These are phyloP conservation scores for Euspilapteryx auroguttella DNA, from an alignment of 2,888 invertebrate species.

Conservation along the genomic window DNA sequence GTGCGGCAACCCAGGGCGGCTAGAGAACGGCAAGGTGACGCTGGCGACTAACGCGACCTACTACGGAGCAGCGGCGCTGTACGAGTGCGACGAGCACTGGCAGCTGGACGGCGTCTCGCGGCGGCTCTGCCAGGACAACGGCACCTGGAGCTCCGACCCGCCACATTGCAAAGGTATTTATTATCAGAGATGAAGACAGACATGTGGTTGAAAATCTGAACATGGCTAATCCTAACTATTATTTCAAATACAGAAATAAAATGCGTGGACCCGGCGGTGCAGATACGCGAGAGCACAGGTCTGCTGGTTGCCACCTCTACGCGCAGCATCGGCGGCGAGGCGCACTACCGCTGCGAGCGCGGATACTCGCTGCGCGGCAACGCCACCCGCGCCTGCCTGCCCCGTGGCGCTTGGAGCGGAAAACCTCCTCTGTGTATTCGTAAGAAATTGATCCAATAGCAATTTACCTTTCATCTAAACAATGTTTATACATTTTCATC, in stretches of 20 bases:
- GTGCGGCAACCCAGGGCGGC: constrained; percentile 74
- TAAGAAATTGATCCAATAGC: constrained; percentile 54
- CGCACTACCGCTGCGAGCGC: constrained; percentile 80
- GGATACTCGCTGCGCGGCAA: constrained; percentile 82
- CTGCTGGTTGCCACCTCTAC: constrained; percentile 63
- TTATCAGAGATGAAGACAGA: no score
- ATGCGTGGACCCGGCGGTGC: constrained; percentile 69
- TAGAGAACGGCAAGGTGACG: constrained; percentile 75
- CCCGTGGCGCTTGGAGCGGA: constrained; percentile 82
- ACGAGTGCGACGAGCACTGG: constrained; percentile 81
- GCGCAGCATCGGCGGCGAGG: constrained; percentile 76
- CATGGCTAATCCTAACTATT: no score
- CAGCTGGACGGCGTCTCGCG: constrained; percentile 82
- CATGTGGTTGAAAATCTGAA: no score
- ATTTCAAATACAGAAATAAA: constrained; percentile 78
- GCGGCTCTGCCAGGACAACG: constrained; percentile 83
- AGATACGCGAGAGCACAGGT: constrained; percentile 52
- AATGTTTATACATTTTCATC: no score
- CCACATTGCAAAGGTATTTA: constrained; percentile 79
- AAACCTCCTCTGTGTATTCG: constrained; percentile 77
- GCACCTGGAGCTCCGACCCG: constrained; percentile 85
- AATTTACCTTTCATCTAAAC: no score
- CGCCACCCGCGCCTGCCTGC: constrained; percentile 73
- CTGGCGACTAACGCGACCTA: constrained; percentile 86
- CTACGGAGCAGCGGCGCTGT: constrained; percentile 83